Conservation (phyloP, 2,797 vertebrate genomes). For the Rhynchonycteris naso region DNA sequence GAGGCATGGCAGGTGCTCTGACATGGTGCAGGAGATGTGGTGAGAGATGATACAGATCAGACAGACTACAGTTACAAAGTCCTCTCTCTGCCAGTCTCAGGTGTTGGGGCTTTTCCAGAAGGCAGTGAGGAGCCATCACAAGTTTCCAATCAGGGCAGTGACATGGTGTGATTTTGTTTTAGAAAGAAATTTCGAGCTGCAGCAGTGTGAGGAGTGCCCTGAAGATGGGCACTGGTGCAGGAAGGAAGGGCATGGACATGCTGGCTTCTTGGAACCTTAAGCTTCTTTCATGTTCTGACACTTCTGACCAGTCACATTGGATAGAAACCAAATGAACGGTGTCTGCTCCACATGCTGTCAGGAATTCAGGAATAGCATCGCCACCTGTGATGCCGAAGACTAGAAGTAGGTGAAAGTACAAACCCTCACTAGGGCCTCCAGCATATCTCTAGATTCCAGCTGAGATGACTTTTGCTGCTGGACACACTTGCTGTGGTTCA, state of each 20-base stretch:
- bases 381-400: not conserved
- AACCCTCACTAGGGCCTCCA: not conserved
- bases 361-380: not conserved
- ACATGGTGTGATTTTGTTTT: not conserved
- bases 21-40: rapidly evolving
- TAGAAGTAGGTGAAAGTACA: not conserved
- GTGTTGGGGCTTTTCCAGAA: not conserved
- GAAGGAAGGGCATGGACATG: not conserved
- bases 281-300: not conserved
- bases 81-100: not conserved
- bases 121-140: not conserved
- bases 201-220: not conserved
- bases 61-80: rapidly evolving
- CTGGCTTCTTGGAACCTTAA: not conserved
- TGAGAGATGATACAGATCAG: not conserved
- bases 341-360: not conserved
- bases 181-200: not conserved
- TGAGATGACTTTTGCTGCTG: not conserved
- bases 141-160: not conserved
- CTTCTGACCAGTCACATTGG: not conserved
- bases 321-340: not conserved
- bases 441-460: not conserved
- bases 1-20: not conserved
- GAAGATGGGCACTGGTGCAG: not conserved
- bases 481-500: not conserved